Evolutionary conservation across 1,140 invertebrate genomes (phyloP).

Genomic region (Tetraneura akinire): DNA sequence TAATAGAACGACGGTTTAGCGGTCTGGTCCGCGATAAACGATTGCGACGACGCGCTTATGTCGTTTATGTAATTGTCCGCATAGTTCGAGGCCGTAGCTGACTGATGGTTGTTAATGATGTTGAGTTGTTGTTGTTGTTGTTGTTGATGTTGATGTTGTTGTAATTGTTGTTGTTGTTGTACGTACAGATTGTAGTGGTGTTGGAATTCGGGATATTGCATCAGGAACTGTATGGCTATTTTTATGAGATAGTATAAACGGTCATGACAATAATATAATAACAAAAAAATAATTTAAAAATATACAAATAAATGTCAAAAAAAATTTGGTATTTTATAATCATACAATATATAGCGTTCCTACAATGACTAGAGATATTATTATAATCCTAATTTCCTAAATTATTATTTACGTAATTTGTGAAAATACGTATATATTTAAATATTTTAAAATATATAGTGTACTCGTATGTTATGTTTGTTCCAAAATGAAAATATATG

Average conservation of each 20-base stretch:
- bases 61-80: slow-evolving; percentile 25
- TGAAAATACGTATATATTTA: too few species aligned
- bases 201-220: slow-evolving; percentile 52
- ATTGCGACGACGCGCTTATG: background rate
- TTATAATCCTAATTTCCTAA: too few species aligned
- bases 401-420: too few species aligned
- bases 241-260: background rate
- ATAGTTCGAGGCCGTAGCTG: background rate
- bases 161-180: slow-evolving; percentile 42
- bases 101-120: slow-evolving; percentile 11
- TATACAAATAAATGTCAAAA: background rate
- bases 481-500: slow-evolving; percentile 27
- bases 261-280: background rate
- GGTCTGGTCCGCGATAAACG: slow-evolving; percentile 7
- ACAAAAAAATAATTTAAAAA: too few species aligned
- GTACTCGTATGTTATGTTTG: slow-evolving; percentile 17
- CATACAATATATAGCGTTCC: too few species aligned
- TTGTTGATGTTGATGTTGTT: slow-evolving; percentile 30
- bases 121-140: slow-evolving; percentile 26
- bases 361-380: too few species aligned
- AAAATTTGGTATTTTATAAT: too few species aligned
- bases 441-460: background rate
- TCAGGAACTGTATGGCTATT: slow-evolving; percentile 50
- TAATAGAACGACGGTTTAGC: slow-evolving; percentile 38
- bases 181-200: slow-evolving; percentile 45